A percentile compares a stretch with the other conserved stretches of the same genome.
Conservation (phyloP, 2,113 vertebrate species). For the Dipodomys spectabilis region DNA sequence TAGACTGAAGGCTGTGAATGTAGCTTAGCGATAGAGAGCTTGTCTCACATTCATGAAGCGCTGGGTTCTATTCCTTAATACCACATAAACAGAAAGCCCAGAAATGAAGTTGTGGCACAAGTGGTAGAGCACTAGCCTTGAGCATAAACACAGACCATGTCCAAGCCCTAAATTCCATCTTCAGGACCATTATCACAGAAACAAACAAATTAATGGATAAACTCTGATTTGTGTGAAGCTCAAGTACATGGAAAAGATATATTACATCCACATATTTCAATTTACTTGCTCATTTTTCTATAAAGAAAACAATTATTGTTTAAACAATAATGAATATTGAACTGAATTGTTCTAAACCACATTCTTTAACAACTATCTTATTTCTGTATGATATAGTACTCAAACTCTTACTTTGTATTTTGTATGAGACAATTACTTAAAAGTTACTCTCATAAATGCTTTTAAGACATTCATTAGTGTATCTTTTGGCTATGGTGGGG, state of each 20-base stretch:
- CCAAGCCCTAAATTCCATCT: too few relatives aligned
- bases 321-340: not conserved
- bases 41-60: too few relatives aligned
- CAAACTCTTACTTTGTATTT: not conserved
- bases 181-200: too few relatives aligned
- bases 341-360: not conserved
- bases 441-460: not conserved
- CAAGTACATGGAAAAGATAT: not conserved
- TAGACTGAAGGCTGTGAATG: too few relatives aligned
- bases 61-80: too few relatives aligned
- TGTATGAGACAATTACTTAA: too few relatives aligned
- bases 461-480: constrained; percentile 14
- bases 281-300: not conserved
- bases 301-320: not conserved
- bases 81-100: too few relatives aligned
- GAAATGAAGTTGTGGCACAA: too few relatives aligned
- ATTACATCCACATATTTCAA: not conserved
- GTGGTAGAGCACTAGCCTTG: too few relatives aligned
- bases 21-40: too few relatives aligned
- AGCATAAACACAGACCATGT: too few relatives aligned
- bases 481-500: not conserved
- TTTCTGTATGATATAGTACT: not conserved
- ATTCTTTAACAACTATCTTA: not conserved
- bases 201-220: too few relatives aligned
- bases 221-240: not conserved